Base-by-base conservation (phyloP, 1,140 invertebrate genomes). In the Drosophila yakuba region DNA sequence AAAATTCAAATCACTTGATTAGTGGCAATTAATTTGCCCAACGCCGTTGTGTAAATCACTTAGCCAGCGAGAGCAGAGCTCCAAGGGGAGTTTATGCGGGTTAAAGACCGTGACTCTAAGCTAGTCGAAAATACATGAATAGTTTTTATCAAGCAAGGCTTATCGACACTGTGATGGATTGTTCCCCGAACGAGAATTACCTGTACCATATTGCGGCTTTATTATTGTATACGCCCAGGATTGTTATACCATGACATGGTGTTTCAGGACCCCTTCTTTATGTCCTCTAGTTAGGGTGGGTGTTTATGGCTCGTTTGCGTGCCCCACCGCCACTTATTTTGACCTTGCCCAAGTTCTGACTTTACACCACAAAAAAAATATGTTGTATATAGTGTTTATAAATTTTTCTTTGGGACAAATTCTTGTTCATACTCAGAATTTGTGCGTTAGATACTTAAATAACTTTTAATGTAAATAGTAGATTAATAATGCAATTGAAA, bases 1-100 rank as follows among this genome's bases (percentile, higher is more conserved):
- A 85, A 81, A 81, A 75, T 85, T 86, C 68, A 86, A 85, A 85
- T 85, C 82, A 81, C 82, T 85, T 85, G 74, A 86, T 85, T 85
- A 78, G 78, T 67, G 78, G 74, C 82, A 85, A 85, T 85, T 85
- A 86, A 85, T 74, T 86, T 78, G 60, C 39, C 66, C 51, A 44
- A 57, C 69, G 51, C 62, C 61, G 39, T 55, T 50, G 74, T 61
- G 63, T 86, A 86, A 85, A 78, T 86, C 81, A 69, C 48, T 63
- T 54, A 25, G 35, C 5, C 11, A 25, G 48, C 48, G 25, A 38
- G 6, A 39, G 32, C 45, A 41, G 35, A 35, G 28, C 14, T 17
- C 50, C n/a, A 32, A 39, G 15, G 35, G 20, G 38, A 10, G 66
- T 58, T 72, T 48, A 72, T 72, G 44, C 66, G 63, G 11, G 3